A percentile compares a stretch with the other conserved stretches of the same genome.
These are phyloP conservation scores for Myxocyprinus asiaticus DNA, from an alignment of 2,113 vertebrate species.

Conservation along the genomic window DNA sequence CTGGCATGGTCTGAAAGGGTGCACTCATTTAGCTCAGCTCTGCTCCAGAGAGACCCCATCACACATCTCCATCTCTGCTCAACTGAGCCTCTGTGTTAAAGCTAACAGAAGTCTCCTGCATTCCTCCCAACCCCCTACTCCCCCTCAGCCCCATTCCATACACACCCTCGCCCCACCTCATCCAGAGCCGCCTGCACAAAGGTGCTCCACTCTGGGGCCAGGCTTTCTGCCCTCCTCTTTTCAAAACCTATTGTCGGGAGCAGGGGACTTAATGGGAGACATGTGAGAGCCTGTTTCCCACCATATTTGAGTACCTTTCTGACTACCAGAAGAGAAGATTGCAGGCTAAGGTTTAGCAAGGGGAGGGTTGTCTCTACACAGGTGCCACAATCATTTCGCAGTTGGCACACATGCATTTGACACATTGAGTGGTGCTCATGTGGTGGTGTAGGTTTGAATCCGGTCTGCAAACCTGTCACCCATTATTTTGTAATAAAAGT, in stretches of 20 bases:
- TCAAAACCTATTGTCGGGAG: constrained; percentile 65
- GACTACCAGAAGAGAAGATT: constrained; percentile 62
- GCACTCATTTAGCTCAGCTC: constrained; percentile 35
- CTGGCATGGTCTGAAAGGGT: constrained; percentile 32
- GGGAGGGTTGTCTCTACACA: constrained; percentile 33
- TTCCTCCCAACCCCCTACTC: constrained; percentile 42
- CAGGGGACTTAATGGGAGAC: constrained; percentile 72
- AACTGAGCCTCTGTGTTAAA: constrained; percentile 34
- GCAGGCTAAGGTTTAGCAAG: constrained; percentile 61
- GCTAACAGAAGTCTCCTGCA: constrained; percentile 44
- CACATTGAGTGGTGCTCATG: too few relatives aligned
- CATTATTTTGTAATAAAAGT: too few relatives aligned
- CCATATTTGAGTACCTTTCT: constrained; percentile 70
- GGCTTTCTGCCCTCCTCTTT: constrained; percentile 56
- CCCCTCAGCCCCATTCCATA: constrained; percentile 31
- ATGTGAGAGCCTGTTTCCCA: constrained; percentile 73
- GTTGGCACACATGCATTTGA: background rate
- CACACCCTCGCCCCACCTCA: constrained; percentile 16
- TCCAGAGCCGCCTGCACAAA: constrained; percentile 50
- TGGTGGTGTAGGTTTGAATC: too few relatives aligned
- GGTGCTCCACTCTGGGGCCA: constrained; percentile 60
- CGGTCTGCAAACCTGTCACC: background rate
- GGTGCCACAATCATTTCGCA: background rate
- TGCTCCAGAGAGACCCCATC: constrained; percentile 36
- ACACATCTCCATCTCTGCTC: constrained; percentile 28